Evolutionary conservation across 2,888 invertebrate species (phyloP), one percentile per base, ranked within the genome.

Genomic region (Sepioteuthis lessoniana): DNA sequence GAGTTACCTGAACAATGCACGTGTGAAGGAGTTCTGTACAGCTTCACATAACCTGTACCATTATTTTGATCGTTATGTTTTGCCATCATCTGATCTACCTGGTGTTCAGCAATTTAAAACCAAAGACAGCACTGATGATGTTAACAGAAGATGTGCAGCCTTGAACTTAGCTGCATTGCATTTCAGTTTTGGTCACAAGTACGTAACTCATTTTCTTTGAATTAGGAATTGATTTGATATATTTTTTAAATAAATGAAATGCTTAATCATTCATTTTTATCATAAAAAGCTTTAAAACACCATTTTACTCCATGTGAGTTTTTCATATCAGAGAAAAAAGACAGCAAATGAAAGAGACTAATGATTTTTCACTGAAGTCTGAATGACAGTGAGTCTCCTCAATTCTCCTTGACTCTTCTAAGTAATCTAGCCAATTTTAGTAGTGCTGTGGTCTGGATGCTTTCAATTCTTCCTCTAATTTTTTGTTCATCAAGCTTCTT

Each of bases 131-230:
- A 97, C 97, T 76, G 97, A 97, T 76, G 97, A 96, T 93, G 96
- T 96, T 47, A 95, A 96, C 94, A 98, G 98, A 96, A 98, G 99
- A 96, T 99, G 98, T 97, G 99, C 99, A 16, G 98, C 99, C 37
- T 97, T 99, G n/a, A 99, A 99, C 97, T 97, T 99, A 95, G 99
- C 99, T 0, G 98, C 98, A 42, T 98, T 99, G 96, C 98, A 99
- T 97, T 98, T 98, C 93, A 98, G 98, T 95, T 99, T 99, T 97
- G 98, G 98, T 93, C 98, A 98, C 96, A 98, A 98, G 98, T 98
- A 97, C 97, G 95, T 93, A 35, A 0, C 60, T 16, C n/a, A 38
- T 50, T 21, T 21, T 21, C 21, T 38, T 93, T 38, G 37, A 13
- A 7, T 19, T 93, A 10, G 46, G 21, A 42, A 25, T 21, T 46